Conservation (phyloP, 2,888 invertebrate species). For the Drosophila fulvimacula region DNA sequence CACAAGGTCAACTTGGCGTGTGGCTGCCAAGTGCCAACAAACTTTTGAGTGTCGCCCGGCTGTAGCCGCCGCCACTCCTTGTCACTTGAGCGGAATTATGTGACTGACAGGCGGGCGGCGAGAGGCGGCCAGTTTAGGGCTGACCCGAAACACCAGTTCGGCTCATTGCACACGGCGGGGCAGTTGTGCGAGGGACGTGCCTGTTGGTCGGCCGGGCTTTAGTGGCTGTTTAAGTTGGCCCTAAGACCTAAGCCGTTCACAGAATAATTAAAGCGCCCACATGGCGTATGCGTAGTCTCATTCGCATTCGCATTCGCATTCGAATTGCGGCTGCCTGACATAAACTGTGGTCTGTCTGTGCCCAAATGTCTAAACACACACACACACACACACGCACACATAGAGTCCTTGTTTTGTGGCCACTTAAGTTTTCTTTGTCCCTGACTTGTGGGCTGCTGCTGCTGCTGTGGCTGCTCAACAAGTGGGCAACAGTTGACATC, state of each 20-base stretch:
- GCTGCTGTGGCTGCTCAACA: constrained; percentile 51
- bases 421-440: constrained; percentile 78
- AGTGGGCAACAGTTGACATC: constrained; percentile 76
- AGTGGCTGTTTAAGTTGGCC: constrained; percentile 71
- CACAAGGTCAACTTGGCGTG: constrained; percentile 70
- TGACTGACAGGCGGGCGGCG: constrained; percentile 51
- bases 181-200: constrained; percentile 57
- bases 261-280: constrained; percentile 73
- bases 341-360: constrained; percentile 16
- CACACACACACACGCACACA: not conserved
- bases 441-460: constrained; percentile 57
- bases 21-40: constrained; percentile 68
- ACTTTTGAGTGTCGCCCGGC: constrained; percentile 66
- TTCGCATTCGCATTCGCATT: constrained; percentile 50
- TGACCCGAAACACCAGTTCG: constrained; percentile 56
- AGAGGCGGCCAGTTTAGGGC: constrained; percentile 5
- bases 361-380: constrained; percentile 9
- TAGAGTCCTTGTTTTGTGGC: constrained; percentile 53
- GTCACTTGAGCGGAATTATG: constrained; percentile 75
- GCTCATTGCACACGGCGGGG: constrained; percentile 67
- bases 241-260: constrained; percentile 47
- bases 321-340: constrained; percentile 55
- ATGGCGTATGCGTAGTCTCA: constrained; percentile 73
- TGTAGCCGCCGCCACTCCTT: constrained; percentile 21
- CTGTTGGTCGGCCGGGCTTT: constrained; percentile 48